These are phyloP conservation scores for Rynchops niger DNA, from an alignment of 2,113 vertebrate species.

Conservation along the genomic window DNA sequence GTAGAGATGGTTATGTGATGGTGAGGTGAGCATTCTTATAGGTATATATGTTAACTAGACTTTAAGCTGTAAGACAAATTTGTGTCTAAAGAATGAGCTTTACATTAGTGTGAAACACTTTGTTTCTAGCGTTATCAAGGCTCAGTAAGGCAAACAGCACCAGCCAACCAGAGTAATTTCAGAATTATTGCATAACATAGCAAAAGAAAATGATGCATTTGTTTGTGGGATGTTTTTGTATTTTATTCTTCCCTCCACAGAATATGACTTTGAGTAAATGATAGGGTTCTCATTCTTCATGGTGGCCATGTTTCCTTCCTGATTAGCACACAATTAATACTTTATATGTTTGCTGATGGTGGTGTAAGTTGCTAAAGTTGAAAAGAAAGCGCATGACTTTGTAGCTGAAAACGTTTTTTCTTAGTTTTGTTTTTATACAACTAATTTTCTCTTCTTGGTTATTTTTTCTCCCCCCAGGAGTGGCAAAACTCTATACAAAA, in stretches of 20 bases:
- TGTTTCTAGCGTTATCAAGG: background rate
- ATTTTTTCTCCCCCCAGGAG: conserved; percentile 72
- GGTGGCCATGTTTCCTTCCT: background rate
- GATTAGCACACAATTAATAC: background rate
- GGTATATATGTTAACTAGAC: background rate
- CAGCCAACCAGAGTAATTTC: background rate
- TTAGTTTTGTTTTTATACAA: background rate
- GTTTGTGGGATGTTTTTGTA: background rate
- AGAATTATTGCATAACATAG: background rate
- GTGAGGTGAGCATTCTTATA: background rate
- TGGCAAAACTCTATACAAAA: conserved; percentile 97
- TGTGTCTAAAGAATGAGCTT: background rate
- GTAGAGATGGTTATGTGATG: background rate
- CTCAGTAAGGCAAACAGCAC: background rate
- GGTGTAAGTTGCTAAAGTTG: conserved; percentile 28
- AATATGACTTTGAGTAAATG: background rate
- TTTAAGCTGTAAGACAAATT: background rate
- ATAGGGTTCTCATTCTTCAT: background rate
- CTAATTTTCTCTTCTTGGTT: background rate
- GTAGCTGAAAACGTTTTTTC: background rate
- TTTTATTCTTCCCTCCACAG: background rate
- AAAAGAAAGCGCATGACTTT: conserved; percentile 60
- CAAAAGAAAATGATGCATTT: background rate
- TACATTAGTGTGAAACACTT: background rate
- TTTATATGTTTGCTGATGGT: background rate